These are phyloP conservation scores for Drosophila antonietae DNA, from an alignment of 2,888 invertebrate genomes.

Conservation along the genomic window DNA sequence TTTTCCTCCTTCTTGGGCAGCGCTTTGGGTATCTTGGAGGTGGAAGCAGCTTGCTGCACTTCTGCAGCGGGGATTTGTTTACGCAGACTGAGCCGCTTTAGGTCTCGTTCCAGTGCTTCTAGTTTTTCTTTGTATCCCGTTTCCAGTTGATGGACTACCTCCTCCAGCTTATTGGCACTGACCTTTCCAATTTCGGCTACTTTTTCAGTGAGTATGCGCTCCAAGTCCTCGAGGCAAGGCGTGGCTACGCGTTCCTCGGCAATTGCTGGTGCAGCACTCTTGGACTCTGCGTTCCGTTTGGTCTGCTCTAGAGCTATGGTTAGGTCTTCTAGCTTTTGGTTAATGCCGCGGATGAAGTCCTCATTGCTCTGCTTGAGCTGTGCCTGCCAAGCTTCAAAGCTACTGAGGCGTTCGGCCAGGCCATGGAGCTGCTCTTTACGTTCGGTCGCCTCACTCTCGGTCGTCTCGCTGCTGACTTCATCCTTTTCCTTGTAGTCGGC, in stretches of 20 bases:
- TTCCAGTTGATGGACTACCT: constrained; percentile 74
- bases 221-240: constrained; percentile 72
- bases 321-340: constrained; percentile 69
- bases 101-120: constrained; percentile 69
- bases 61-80: constrained; percentile 6
- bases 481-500: constrained; percentile 73
- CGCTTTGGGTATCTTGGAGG: constrained; percentile 67
- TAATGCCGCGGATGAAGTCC: constrained; percentile 70
- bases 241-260: constrained; percentile 49
- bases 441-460: constrained; percentile 54
- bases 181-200: constrained; percentile 75
- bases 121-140: constrained; percentile 75
- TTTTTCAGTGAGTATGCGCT: constrained; percentile 73
- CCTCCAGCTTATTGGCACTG: constrained; percentile 72
- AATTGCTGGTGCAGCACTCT: constrained; percentile 4
- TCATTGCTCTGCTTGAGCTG: constrained; percentile 70
- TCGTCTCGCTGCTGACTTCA: constrained; percentile 51
- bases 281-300: constrained; percentile 31
- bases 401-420: constrained; percentile 65
- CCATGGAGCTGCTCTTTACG: constrained; percentile 65
- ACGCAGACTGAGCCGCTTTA: constrained; percentile 45
- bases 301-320: constrained; percentile 58
- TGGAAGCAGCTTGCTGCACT: neutral
- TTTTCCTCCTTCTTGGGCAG: constrained; percentile 33
- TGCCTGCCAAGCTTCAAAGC: constrained; percentile 74